Evolutionary conservation across 2,797 vertebrate species (phyloP).

Genomic region (Mus caroli): DNA sequence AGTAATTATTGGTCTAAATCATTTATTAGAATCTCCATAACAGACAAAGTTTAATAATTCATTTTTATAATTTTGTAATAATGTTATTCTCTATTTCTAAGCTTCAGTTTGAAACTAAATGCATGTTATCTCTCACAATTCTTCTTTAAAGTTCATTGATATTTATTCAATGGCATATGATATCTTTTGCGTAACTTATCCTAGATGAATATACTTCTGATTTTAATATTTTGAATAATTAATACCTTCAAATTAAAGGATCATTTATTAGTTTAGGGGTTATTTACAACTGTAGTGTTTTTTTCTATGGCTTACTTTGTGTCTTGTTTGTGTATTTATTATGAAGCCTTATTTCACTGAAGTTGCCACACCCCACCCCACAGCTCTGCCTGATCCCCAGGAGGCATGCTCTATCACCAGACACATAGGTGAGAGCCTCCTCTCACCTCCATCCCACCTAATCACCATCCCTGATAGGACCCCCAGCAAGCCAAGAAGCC

Average conservation of each 20-base stretch:
- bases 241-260: not conserved
- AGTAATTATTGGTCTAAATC: not conserved
- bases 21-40: not conserved
- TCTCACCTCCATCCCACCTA: not conserved
- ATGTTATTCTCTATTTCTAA: not conserved
- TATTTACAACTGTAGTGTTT: not conserved
- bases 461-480: not conserved
- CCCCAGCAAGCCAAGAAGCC: not conserved
- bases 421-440: not conserved
- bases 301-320: not conserved
- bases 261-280: not conserved
- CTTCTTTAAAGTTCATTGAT: not conserved
- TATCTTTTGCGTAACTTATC: not conserved
- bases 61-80: not conserved
- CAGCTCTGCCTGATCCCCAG: not conserved
- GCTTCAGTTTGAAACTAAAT: not conserved
- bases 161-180: not conserved
- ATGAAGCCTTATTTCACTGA: not conserved
- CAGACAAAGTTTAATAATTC: not conserved
- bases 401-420: not conserved
- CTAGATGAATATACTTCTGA: not conserved
- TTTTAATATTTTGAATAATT: not conserved
- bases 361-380: not conserved
- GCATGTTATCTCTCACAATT: not conserved
- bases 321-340: not conserved